A percentile compares a stretch with the other conserved stretches of the same genome.
Conservation (phyloP, 2,113 vertebrate genomes). For the Synodontis membranacea region DNA sequence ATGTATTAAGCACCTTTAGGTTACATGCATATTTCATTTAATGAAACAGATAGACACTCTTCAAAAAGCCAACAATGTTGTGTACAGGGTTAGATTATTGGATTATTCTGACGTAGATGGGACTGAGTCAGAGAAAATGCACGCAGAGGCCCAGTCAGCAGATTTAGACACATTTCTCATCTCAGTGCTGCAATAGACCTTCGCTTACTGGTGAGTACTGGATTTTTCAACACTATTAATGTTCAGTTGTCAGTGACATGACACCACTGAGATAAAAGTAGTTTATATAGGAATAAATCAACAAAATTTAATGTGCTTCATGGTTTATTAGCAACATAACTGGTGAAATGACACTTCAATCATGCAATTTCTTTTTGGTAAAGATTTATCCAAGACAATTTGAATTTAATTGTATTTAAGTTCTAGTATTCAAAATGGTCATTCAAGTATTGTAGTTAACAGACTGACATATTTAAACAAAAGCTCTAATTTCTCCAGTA, state of each 20-base stretch:
- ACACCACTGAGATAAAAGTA: neutral
- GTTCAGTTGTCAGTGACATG: neutral
- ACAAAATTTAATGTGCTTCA: neutral
- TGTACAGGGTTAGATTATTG: conserved; percentile 65
- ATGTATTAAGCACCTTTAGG: neutral
- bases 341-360: neutral
- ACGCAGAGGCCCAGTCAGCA: conserved; percentile 52
- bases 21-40: conserved; percentile 21
- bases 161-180: conserved; percentile 52
- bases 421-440: neutral
- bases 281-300: neutral
- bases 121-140: conserved; percentile 65
- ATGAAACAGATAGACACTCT: neutral
- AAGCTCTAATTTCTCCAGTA: neutral
- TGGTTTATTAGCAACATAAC: neutral
- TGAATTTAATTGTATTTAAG: neutral
- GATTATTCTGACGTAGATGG: conserved; percentile 68
- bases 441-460: neutral
- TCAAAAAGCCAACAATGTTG: conserved; percentile 61
- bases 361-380: neutral
- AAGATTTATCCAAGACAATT: neutral
- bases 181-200: conserved; percentile 3
- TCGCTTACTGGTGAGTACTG: conserved; percentile 50
- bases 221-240: neutral
- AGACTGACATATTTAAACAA: neutral